Evolutionary conservation across 2,113 vertebrate genomes (phyloP).

Genomic region (Okapia johnstoni): DNA sequence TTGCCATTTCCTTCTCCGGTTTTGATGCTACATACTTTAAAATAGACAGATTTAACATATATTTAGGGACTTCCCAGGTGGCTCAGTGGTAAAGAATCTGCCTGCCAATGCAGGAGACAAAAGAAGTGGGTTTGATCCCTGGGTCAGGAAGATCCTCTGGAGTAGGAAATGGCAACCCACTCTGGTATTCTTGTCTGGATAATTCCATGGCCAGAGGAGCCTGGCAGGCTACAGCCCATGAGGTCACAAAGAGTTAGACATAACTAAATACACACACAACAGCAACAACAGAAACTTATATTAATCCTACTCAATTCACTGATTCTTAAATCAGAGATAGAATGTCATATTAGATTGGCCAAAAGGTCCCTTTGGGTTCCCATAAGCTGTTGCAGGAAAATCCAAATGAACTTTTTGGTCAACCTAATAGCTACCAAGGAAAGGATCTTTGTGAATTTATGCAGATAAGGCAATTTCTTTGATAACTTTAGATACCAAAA

Average conservation of each 20-base stretch:
- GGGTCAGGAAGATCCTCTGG: background rate
- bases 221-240: background rate
- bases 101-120: background rate
- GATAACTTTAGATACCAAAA: background rate
- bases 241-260: background rate
- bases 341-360: background rate
- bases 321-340: background rate
- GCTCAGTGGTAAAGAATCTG: background rate
- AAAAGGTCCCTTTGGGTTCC: background rate
- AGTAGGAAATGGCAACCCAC: background rate
- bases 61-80: background rate
- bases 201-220: background rate
- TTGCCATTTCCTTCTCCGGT: rapidly evolving
- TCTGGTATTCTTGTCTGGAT: background rate
- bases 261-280: background rate
- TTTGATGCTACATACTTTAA: background rate
- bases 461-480: background rate
- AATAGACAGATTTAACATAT: background rate
- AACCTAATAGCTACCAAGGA: too few species aligned
- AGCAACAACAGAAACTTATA: background rate
- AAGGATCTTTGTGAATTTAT: background rate
- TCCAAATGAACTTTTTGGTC: background rate
- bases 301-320: background rate
- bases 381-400: background rate
- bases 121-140: background rate